These are phyloP conservation scores for Bathybates hornii DNA, from an alignment of 2,113 vertebrate genomes.

Conservation along the genomic window DNA sequence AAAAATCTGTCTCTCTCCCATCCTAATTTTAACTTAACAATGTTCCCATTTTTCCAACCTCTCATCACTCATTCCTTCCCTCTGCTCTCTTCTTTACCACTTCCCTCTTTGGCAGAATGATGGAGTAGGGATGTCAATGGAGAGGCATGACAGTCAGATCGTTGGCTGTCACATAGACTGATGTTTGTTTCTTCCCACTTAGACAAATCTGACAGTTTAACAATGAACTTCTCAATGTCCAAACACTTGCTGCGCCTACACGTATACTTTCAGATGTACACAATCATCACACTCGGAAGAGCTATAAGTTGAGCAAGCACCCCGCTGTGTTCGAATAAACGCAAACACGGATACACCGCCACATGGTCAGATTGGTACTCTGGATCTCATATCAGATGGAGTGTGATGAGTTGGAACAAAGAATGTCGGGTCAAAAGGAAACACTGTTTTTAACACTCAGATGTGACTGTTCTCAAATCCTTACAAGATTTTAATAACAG, in stretches of 20 bases:
- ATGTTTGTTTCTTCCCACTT: slow-evolving; percentile 47
- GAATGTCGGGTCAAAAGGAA: not conserved
- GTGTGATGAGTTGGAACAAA: not conserved
- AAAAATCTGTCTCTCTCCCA: not conserved
- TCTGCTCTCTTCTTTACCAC: not conserved
- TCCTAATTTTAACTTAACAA: not conserved
- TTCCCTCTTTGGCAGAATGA: slow-evolving; percentile 40
- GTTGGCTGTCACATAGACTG: slow-evolving; percentile 62
- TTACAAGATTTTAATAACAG: not conserved
- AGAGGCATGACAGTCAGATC: slow-evolving; percentile 56
- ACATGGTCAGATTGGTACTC: not conserved
- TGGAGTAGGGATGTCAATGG: slow-evolving; percentile 44
- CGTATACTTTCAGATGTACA: not conserved
- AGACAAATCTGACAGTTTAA: slow-evolving; percentile 55
- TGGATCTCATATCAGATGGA: not conserved
- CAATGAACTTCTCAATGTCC: slow-evolving; percentile 52
- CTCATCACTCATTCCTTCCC: not conserved
- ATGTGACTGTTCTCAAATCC: not conserved
- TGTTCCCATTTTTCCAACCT: not conserved
- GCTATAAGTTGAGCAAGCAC: slow-evolving; percentile 1
- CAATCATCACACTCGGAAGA: slow-evolving; percentile 3
- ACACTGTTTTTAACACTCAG: not conserved
- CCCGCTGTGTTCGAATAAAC: not conserved
- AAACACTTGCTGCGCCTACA: not conserved
- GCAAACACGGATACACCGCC: not conserved